These are phyloP conservation scores for Pipistrellus nathusii DNA, from an alignment of 2,797 vertebrate genomes.

Conservation along the genomic window DNA sequence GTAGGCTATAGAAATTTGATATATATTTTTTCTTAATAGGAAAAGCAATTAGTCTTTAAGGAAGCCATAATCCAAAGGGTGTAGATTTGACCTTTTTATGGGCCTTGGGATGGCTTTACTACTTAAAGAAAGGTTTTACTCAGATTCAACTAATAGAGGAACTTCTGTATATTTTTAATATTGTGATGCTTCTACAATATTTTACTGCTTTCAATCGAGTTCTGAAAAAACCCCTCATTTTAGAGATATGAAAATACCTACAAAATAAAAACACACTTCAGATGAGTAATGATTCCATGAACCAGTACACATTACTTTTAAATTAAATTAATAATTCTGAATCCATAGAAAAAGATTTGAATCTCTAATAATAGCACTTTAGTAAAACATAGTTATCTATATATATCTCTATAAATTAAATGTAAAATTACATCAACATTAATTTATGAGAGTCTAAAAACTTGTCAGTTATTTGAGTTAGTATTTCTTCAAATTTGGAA, in stretches of 20 bases:
- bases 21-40: slow-evolving; percentile 41
- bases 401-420: not conserved
- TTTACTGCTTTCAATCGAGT: slow-evolving; percentile 12
- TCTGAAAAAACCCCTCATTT: not conserved
- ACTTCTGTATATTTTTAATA: not conserved
- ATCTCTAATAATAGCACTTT: not conserved
- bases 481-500: not conserved
- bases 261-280: not conserved
- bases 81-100: not conserved
- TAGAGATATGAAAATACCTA: not conserved
- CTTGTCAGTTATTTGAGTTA: not conserved
- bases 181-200: slow-evolving; percentile 27
- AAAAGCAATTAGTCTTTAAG: slow-evolving; percentile 61
- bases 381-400: not conserved
- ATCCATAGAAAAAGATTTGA: not conserved
- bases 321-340: not conserved
- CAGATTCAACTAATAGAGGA: slow-evolving; percentile 27
- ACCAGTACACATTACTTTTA: not conserved
- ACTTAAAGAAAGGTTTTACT: not conserved
- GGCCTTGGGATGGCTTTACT: not conserved
- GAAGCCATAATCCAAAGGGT: not conserved
- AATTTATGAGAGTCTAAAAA: not conserved
- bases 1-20: slow-evolving; percentile 36
- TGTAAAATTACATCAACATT: not conserved
- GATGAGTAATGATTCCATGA: not conserved